phyloP scores from a whole-genome alignment of 2,797 vertebrate genomes.

The Yasuhikotakia modesta region DNA sequence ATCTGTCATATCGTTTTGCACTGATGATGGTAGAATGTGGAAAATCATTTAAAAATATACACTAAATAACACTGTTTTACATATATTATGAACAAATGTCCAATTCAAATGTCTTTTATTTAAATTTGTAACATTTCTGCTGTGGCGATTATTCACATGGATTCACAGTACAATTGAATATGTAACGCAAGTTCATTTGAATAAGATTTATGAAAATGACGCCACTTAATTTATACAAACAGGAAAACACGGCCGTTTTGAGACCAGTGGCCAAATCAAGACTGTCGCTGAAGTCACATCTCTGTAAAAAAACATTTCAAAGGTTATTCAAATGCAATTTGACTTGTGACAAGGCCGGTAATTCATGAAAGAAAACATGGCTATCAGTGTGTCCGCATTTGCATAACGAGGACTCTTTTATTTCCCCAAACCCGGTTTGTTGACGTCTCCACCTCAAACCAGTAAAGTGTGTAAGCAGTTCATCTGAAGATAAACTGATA shows the following conservation, averaged over 20 bases:
- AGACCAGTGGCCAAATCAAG: slow-evolving; percentile 85
- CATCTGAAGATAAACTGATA: slow-evolving; percentile 71
- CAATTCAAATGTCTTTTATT: slow-evolving; percentile 89
- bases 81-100: slow-evolving; percentile 92
- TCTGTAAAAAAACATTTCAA: slow-evolving; percentile 81
- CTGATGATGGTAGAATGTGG: slow-evolving; percentile 80
- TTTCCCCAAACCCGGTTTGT: slow-evolving; percentile 81
- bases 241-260: slow-evolving; percentile 86
- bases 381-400: slow-evolving; percentile 84
- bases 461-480: slow-evolving; percentile 75
- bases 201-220: slow-evolving; percentile 90
- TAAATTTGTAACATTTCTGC: slow-evolving; percentile 84
- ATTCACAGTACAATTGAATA: slow-evolving; percentile 84
- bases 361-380: slow-evolving; percentile 86
- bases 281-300: slow-evolving; percentile 81
- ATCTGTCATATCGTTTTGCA: slow-evolving; percentile 78
- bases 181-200: slow-evolving; percentile 89
- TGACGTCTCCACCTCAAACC: slow-evolving; percentile 78
- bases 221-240: slow-evolving; percentile 80
- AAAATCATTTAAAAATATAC: slow-evolving; percentile 85
- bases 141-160: slow-evolving; percentile 81
- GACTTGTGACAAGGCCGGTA: slow-evolving; percentile 86
- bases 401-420: slow-evolving; percentile 86
- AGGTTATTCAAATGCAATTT: slow-evolving; percentile 90
- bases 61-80: slow-evolving; percentile 84